Base-by-base conservation (phyloP, 2,113 vertebrate species). In the Hoplias malabaricus region DNA sequence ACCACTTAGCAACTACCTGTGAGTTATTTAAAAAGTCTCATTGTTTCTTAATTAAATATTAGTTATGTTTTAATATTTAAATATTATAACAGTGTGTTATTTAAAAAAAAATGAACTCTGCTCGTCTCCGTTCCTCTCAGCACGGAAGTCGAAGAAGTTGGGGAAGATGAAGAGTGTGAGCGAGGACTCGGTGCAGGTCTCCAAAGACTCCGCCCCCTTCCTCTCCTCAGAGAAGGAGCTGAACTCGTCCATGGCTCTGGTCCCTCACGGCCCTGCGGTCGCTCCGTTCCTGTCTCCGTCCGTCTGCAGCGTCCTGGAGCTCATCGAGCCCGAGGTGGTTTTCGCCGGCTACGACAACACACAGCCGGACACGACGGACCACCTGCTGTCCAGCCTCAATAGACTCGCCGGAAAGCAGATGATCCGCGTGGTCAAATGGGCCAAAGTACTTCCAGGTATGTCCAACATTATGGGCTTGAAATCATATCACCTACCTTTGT, bases 361-460 rank as follows among this genome's bases (percentile, higher is more conserved):
- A 0, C 95, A 94, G 82, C 95, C 97, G 0, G 96, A 98, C 86
- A 99, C 96, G 0, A 94, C 96, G 0, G 96, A 98, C 85, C 94
- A 96, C 90, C 92, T 99, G 88, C 95, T 99, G 46, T 98, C 97
- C 88, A 98, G 96, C 70, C 90, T 99, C 84, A 99, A 99, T 93
- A 94, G 94, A 88, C 88, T 99, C 80, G 97, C 96, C 0, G 98
- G 96, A 84, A 99, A 99, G 86, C 98, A 99, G 94, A 98, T 99
- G 96, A 96, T 99, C 65, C 95, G 97, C 77, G 94, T 99, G 79
- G 98, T 99, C 86, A 99, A 99, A 90, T 99, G 98, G 98, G 98
- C 98, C 88, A 99, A 99, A 95, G 94, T 98, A 93, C 95, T 99
- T 94, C 98, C 98, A 98, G 98, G 98, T 99, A 93, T 81, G 91